These are phyloP conservation scores for Ranitomeya variabilis DNA, from an alignment of 2,113 vertebrate genomes.

Conservation along the genomic window DNA sequence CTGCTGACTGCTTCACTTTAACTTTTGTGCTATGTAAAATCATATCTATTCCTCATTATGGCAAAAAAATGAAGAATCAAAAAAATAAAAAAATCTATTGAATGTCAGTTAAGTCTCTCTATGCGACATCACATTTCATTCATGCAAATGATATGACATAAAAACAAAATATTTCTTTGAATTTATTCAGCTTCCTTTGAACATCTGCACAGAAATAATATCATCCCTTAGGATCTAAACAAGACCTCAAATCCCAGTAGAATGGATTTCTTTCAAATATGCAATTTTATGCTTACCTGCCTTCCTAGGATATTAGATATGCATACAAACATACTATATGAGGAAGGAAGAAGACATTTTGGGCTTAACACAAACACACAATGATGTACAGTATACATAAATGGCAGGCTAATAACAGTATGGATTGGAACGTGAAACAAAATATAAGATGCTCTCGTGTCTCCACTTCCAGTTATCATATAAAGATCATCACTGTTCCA, in stretches of 20 bases:
- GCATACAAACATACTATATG: neutral
- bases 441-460: neutral
- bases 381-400: neutral
- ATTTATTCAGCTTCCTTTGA: constrained; percentile 3
- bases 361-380: neutral
- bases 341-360: constrained; percentile 16
- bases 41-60: too few relatives aligned
- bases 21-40: neutral
- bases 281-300: constrained; percentile 54
- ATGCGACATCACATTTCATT: neutral
- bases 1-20: too few relatives aligned
- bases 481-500: constrained; percentile 13
- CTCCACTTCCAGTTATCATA: neutral
- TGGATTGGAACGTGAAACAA: neutral
- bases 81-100: neutral
- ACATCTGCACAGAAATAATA: constrained; percentile 26
- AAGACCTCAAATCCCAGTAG: constrained; percentile 15
- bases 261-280: constrained; percentile 41
- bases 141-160: neutral
- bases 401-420: neutral
- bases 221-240: constrained; percentile 38
- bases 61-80: neutral
- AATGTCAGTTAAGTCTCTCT: neutral
- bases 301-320: constrained; percentile 32
- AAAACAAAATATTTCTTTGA: constrained; percentile 39